A percentile compares a stretch with the other conserved stretches of the same genome.
Conservation (phyloP, 2,113 vertebrate genomes). For the Empidonax traillii region DNA sequence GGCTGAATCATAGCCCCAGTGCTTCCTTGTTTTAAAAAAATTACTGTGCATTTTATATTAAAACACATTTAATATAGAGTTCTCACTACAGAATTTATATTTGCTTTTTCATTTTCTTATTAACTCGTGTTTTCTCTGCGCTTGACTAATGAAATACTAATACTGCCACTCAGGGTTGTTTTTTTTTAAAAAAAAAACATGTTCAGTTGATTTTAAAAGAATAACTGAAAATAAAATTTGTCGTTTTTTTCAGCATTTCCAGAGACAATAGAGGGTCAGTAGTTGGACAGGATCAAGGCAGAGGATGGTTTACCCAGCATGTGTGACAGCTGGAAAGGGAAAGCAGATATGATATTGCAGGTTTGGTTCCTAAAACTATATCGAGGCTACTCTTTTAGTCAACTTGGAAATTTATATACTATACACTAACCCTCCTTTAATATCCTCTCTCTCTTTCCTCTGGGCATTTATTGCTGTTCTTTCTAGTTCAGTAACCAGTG, state of each 20-base stretch:
- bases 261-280: background rate
- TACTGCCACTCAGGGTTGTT: background rate
- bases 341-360: background rate
- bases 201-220: background rate
- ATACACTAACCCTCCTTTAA: constrained; percentile 89
- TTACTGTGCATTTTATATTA: background rate
- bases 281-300: background rate
- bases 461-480: constrained; percentile 96
- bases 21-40: background rate
- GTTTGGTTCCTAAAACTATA: constrained; percentile 77
- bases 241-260: background rate
- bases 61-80: background rate
- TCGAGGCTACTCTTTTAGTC: constrained; percentile 83
- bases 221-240: background rate
- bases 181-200: background rate
- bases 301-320: background rate
- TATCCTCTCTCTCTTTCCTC: constrained; percentile 93
- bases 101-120: constrained; percentile 15
- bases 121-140: background rate
- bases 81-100: background rate
- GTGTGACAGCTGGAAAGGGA: background rate
- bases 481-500: constrained; percentile 98
- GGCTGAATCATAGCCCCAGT: background rate
- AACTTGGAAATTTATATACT: constrained; percentile 92
- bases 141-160: background rate